phyloP scores from a whole-genome alignment of 2,888 invertebrate genomes.

The Omphaloscelis lunosa region DNA sequence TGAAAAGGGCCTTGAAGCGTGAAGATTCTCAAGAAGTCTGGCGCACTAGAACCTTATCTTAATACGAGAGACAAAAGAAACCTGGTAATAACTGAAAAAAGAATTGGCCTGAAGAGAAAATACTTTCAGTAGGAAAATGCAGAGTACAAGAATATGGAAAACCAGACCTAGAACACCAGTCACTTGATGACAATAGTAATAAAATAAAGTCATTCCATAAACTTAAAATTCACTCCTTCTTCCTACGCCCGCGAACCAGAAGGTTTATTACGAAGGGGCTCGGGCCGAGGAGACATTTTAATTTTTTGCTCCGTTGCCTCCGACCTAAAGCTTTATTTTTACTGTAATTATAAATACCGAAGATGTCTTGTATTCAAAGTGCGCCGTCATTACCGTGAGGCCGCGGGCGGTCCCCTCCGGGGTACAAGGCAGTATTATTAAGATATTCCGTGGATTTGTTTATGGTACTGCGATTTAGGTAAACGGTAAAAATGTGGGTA shows the following conservation, averaged over 20 bases:
- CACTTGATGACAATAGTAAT: conserved; percentile 35
- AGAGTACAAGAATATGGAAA: not conserved
- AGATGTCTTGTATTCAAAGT: conserved; percentile 72
- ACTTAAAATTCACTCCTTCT: conserved; percentile 46
- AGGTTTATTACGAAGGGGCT: conserved; percentile 49
- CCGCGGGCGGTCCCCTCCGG: conserved; percentile 41
- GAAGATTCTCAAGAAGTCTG: not conserved
- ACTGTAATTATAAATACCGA: conserved; percentile 83
- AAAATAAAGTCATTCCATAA: conserved; percentile 42
- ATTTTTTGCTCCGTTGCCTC: conserved; percentile 86
- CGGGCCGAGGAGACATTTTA: conserved; percentile 76
- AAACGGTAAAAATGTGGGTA: too few relatives aligned
- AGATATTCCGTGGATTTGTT: conserved; percentile 21
- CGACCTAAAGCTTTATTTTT: conserved; percentile 80
- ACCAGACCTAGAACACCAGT: not conserved
- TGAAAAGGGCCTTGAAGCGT: not conserved
- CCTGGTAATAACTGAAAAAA: not conserved
- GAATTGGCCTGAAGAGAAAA: not conserved
- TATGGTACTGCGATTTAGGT: not conserved
- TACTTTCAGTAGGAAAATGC: not conserved
- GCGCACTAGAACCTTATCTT: not conserved
- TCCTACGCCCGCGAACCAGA: conserved; percentile 21
- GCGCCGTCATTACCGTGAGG: conserved; percentile 47
- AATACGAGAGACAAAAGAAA: not conserved
- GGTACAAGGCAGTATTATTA: conserved; percentile 19